These are phyloP conservation scores for Drosophila erecta DNA, from an alignment of 1,140 invertebrate species.

Conservation along the genomic window DNA sequence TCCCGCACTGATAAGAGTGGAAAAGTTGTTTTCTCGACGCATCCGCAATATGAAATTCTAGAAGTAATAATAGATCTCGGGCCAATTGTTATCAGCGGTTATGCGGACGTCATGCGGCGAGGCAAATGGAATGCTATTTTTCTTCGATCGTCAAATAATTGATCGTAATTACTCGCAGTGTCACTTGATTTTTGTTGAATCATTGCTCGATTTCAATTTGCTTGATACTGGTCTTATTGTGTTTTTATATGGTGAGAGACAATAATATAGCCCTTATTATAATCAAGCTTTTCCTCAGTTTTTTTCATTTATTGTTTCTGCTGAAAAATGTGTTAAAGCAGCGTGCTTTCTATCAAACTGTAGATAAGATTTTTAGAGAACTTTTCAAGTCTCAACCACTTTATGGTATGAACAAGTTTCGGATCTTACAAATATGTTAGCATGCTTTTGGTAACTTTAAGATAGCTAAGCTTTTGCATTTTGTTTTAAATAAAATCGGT, in stretches of 20 bases:
- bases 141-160: constrained; percentile 33
- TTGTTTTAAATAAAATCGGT: background rate
- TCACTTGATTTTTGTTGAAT: constrained; percentile 4
- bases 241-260: background rate
- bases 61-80: constrained; percentile 21
- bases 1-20: constrained; percentile 26
- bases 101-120: constrained; percentile 31
- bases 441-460: too few species aligned
- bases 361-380: too few species aligned
- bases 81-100: constrained; percentile 13
- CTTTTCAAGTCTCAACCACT: too few species aligned
- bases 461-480: too few species aligned
- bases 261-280: too few species aligned
- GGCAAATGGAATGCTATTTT: constrained; percentile 27
- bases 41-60: constrained; percentile 40
- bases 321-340: too few species aligned
- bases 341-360: too few species aligned
- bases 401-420: too few species aligned
- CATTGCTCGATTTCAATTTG: constrained; percentile 5
- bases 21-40: constrained; percentile 19
- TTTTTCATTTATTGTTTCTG: too few species aligned
- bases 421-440: too few species aligned
- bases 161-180: constrained; percentile 17
- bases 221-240: constrained; percentile 5
- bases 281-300: too few species aligned